A percentile compares a stretch with the other conserved stretches of the same genome.
phyloP scores from a whole-genome alignment of 35 echinoderm and acorn worm genomes.

The Apostichopus parvimensis region DNA sequence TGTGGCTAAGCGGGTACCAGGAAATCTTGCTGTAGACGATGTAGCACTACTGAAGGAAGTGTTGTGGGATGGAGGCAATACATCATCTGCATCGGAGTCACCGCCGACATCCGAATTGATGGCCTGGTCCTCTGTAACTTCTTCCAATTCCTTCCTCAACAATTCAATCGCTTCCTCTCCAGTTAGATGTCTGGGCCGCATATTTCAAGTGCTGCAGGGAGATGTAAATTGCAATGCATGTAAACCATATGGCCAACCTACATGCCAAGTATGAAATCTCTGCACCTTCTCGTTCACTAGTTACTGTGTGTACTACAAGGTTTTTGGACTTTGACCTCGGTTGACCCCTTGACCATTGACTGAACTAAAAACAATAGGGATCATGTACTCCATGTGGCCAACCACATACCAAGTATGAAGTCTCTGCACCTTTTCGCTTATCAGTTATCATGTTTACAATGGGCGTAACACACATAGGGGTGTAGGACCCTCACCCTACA shows the following conservation, averaged over 20 bases:
- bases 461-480: no score
- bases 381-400: no score
- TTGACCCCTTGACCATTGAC: no score
- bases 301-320: no score
- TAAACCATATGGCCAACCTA: slow-evolving; percentile 18
- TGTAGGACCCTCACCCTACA: no score
- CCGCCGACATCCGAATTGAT: slow-evolving; percentile 2
- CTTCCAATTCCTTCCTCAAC: slow-evolving; percentile 2
- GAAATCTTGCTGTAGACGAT: slow-evolving; percentile 13
- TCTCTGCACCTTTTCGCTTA: no score
- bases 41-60: slow-evolving; percentile 13
- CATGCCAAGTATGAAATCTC: slow-evolving; percentile 9
- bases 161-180: slow-evolving; percentile 13
- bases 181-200: slow-evolving; percentile 16
- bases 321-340: no score
- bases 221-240: slow-evolving; percentile 10
- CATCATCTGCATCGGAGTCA: neutral
- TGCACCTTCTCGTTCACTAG: neutral
- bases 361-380: no score
- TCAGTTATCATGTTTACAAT: no score
- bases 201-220: slow-evolving; percentile 18
- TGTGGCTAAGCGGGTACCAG: neutral
- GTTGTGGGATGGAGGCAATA: slow-evolving; percentile 17
- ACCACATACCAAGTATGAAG: no score
- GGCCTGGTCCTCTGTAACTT: slow-evolving; percentile 12